Base-by-base conservation (phyloP, 2,113 vertebrate genomes). In the Dermatemys mawii region DNA sequence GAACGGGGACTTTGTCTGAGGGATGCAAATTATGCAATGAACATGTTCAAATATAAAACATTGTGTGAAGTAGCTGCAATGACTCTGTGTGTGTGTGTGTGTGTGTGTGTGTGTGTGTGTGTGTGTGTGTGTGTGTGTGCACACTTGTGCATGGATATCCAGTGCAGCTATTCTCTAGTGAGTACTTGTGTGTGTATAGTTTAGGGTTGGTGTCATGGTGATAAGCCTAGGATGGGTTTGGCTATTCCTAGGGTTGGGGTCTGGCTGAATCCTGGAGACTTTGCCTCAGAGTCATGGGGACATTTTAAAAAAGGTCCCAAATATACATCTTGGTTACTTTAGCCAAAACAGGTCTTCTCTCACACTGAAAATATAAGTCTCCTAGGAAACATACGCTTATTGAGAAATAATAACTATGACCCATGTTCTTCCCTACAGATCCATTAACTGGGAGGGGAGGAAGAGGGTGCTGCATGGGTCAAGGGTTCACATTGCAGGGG, bases 161-260 rank as follows among this genome's bases (percentile, higher is more conserved):
- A 0, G 11, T 16, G n/a, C 9, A 83, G 51, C 26, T 60, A 1
- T 29, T 76, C 12, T 0, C 53, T 38, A 29, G 12, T 5, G 48
- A 78, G 24, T 21, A 19, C 10, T 2, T 21, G 2, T 5, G 9
- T 38, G 51, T 3, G 11, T 73, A 41, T 49, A 35, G 32, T 54
- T 27, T 38, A 38, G n/a, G 63, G 63, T n/a, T 70, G 32, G 63
- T 70, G n/a, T 35, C 7, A 67, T 67, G 60, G 21, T 44, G 70
- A 29, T 46, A 46, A 46, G 12, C 41, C 41, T 13, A 27, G 14
- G 12, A 11, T 46, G 41, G 26, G 41, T 46, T 76, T 46, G 26
- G 24, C 22, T 21, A 38, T n/a, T 38, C 63, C 63, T 70, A 10
- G 4, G 63, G 35, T 26, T 76, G 73, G 73, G 24, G 29, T 76